Evolutionary conservation across 2,797 vertebrate genomes (phyloP), one percentile per base, ranked within the genome.

Genomic region (Epinephelus awoara): DNA sequence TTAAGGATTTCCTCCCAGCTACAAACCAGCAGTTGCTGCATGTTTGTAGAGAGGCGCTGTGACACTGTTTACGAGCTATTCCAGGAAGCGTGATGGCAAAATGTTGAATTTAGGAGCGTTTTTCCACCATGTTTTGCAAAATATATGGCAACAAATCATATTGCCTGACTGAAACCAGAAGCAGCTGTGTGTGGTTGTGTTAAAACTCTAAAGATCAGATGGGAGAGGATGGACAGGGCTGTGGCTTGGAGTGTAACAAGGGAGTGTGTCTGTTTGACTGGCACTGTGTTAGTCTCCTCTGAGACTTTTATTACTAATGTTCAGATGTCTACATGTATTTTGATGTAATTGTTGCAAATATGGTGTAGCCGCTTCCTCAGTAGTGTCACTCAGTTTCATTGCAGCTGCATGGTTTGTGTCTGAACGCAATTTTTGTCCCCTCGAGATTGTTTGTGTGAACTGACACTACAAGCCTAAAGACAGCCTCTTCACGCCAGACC

Each of bases 281-380:
- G 61, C 25, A 57, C 18, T 3, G 0, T 14, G 5, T 34, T 17
- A 1, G 23, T 21, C 21, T 68, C 21, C 11, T 40, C 21, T 8
- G 1, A 40, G 27, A 66, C 61, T 17, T 70, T 8, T 62, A 50
- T 75, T 58, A 79, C 70, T 80, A 29, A 80, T 67, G 56, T 50
- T 42, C 67, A 50, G 42, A 52, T 69, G 34, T 72, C 47, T 69
- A 1, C 42, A 47, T 71, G 10, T 56, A 19, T 54, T 44, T n/a
- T 44, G 34, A 62, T 72, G 57, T 47, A 55, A 65, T 47, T 65
- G 54, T 27, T 2, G 17, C 3, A 61, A 8, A 9, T 42, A 29
- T 17, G 17, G 17, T 58, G 55, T 38, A 50, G 7, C 23, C 6
- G 3, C 55, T 67, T 6, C 15, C n/a, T 42, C 0, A 5, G 18